Evolutionary conservation across 2,113 vertebrate genomes (phyloP).

Genomic region (Siphamia tubifer): DNA sequence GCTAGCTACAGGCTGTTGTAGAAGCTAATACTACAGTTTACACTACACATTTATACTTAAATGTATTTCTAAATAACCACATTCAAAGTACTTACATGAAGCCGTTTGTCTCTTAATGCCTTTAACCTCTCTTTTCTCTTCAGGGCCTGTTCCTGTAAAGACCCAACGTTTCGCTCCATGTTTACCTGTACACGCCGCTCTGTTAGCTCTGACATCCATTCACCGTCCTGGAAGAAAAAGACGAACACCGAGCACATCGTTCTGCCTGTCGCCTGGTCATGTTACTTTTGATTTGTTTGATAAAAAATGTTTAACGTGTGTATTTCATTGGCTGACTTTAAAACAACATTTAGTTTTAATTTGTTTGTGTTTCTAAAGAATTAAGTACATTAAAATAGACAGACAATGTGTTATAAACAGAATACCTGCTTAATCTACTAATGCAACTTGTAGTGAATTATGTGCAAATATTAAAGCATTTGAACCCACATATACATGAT

Average conservation of each 20-base stretch:
- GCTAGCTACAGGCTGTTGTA: neutral
- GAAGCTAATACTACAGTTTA: neutral
- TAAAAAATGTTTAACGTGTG: neutral
- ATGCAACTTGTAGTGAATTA: neutral
- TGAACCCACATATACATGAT: neutral
- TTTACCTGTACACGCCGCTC: constrained; percentile 54
- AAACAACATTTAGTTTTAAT: neutral
- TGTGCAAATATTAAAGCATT: neutral
- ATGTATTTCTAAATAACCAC: neutral
- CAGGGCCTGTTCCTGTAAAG: constrained; percentile 87
- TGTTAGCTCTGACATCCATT: constrained; percentile 43
- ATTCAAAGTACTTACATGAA: constrained; percentile 57
- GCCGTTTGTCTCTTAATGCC: constrained; percentile 81
- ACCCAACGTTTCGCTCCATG: constrained; percentile 81
- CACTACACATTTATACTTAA: no score
- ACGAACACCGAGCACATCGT: constrained; percentile 62
- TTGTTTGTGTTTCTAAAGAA: no score
- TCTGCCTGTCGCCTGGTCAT: constrained; percentile 5
- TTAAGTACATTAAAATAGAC: no score
- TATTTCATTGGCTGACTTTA: neutral
- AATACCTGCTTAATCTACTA: neutral
- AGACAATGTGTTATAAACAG: no score
- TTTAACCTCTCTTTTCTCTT: constrained; percentile 87
- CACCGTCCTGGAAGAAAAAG: constrained; percentile 1
- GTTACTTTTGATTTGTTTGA: constrained; percentile 3